Evolutionary conservation across 2,797 vertebrate species (phyloP).

Genomic region (Dromococcyx pavoninus): DNA sequence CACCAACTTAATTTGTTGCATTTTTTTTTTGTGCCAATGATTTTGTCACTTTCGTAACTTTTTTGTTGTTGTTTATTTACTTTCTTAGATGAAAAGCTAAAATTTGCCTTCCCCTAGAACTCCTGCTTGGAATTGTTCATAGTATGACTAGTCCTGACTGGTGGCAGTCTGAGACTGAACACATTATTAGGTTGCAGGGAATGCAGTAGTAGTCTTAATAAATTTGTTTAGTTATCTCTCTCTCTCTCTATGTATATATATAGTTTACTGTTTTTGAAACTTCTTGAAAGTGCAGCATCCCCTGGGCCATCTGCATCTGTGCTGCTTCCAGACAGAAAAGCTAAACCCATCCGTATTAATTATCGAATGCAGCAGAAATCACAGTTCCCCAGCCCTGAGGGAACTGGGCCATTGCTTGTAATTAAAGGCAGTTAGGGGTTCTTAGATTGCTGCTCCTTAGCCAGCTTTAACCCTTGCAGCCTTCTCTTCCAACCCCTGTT

Average conservation of each 20-base stretch:
- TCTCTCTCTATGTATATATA: neutral
- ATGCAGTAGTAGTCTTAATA: neutral
- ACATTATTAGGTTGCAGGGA: neutral
- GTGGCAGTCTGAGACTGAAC: neutral
- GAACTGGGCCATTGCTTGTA: neutral
- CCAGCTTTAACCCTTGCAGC: neutral
- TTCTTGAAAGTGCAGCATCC: neutral
- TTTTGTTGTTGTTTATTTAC: neutral
- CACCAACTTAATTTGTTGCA: neutral
- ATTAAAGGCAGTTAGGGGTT: neutral
- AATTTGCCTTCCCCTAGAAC: neutral
- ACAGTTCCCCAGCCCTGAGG: neutral
- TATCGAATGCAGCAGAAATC: neutral
- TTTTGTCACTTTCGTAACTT: neutral
- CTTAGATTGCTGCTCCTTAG: neutral
- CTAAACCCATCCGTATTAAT: neutral
- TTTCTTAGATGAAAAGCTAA: neutral
- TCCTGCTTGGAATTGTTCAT: neutral
- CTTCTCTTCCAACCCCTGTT: neutral
- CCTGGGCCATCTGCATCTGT: neutral
- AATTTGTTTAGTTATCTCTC: neutral
- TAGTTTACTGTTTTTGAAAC: neutral
- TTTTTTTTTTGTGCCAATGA: neutral
- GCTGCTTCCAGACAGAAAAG: neutral
- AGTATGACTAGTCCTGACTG: neutral